Conservation (phyloP, 2,888 invertebrate species). For the Stictocephala bisonia region DNA sequence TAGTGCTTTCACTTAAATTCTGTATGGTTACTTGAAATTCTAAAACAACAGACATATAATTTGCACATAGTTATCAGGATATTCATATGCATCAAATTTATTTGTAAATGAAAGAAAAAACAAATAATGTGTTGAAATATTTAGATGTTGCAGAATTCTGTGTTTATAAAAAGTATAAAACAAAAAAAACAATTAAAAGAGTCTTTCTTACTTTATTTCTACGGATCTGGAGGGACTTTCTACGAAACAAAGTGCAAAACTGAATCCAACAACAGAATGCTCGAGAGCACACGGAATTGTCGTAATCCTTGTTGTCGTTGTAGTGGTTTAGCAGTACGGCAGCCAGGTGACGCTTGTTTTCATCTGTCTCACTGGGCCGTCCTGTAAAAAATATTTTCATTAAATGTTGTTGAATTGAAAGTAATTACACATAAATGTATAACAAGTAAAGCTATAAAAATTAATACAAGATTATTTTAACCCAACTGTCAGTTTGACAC, state of each 20-base stretch:
- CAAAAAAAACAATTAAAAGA: too few relatives aligned
- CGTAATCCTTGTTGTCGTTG: not conserved
- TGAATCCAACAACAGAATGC: conserved; percentile 65
- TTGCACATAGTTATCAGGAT: too few relatives aligned
- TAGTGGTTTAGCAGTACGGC: conserved; percentile 22
- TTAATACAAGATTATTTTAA: too few relatives aligned
- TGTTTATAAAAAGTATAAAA: too few relatives aligned
- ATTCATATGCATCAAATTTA: too few relatives aligned
- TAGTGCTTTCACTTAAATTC: too few relatives aligned
- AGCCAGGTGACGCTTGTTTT: conserved; percentile 29
- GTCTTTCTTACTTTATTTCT: conserved; percentile 72
- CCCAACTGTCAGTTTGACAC: too few relatives aligned
- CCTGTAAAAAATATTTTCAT: not conserved
- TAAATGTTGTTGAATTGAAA: not conserved
- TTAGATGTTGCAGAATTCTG: too few relatives aligned
- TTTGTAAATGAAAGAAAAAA: too few relatives aligned
- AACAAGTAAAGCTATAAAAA: not conserved
- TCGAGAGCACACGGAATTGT: conserved; percentile 20
- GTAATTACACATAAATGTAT: not conserved
- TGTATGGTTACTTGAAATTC: too few relatives aligned
- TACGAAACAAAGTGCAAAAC: conserved; percentile 69
- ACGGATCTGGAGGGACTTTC: conserved; percentile 72
- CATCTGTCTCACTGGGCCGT: conserved; percentile 25
- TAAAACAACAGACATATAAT: too few relatives aligned
- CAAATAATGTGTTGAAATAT: too few relatives aligned